Percentiles rank a stretch among this genome's conserved stretches.
These are phyloP conservation scores for Aphelocoma californica DNA, from an alignment of 2,797 vertebrate genomes.

Conservation along the genomic window DNA sequence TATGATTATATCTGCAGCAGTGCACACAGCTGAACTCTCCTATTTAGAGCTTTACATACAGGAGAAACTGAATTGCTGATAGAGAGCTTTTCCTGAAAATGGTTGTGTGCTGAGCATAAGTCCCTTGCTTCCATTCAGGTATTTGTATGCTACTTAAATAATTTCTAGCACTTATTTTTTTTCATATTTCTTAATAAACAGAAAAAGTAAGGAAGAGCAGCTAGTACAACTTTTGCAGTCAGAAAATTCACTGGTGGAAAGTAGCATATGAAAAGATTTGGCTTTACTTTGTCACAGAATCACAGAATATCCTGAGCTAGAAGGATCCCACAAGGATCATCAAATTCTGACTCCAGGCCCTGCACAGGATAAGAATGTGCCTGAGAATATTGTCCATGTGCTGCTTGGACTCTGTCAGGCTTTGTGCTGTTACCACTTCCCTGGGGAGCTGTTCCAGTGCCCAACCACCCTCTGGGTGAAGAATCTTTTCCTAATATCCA, in stretches of 20 bases:
- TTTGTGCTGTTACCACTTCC: background rate
- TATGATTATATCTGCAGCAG: fast-evolving
- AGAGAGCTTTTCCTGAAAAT: background rate
- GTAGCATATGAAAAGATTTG: background rate
- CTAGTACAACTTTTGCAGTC: background rate
- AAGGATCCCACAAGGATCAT: background rate
- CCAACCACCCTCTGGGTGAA: background rate
- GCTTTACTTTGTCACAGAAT: background rate
- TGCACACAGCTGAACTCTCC: background rate
- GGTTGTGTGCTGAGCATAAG: background rate
- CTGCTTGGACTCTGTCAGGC: background rate
- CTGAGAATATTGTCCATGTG: background rate
- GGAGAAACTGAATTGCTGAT: background rate
- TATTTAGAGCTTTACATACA: background rate
- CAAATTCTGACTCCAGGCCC: background rate
- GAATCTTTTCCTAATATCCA: background rate
- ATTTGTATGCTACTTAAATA: background rate
- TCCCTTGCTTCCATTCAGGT: background rate
- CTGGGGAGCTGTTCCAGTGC: background rate
- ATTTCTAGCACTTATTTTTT: background rate
- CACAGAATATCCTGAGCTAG: background rate
- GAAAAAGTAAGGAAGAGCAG: background rate
- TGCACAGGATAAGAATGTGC: background rate
- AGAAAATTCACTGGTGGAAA: background rate
- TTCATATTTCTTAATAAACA: background rate